Percentiles rank a stretch among this genome's conserved stretches.
These are phyloP conservation scores for Neuroscelio doddi DNA, from an alignment of 2,888 invertebrate species.

Conservation along the genomic window DNA sequence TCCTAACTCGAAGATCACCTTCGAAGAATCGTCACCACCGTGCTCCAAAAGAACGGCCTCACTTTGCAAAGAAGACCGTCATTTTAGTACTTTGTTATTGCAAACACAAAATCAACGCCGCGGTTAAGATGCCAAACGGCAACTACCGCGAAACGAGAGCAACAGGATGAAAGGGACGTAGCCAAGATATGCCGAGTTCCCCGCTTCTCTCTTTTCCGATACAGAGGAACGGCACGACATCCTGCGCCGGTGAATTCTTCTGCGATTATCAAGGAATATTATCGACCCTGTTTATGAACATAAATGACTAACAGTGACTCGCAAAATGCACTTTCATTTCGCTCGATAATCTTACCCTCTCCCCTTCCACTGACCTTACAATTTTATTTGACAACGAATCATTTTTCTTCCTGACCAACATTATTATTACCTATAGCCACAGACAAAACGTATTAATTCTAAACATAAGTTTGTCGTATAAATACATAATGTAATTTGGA, in stretches of 20 bases:
- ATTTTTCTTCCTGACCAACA: too few relatives aligned
- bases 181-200: constrained; percentile 56
- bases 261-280: constrained; percentile 18
- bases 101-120: constrained; percentile 1
- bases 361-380: too few relatives aligned
- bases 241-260: constrained; percentile 14
- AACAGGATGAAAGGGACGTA: constrained; percentile 60
- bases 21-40: too few relatives aligned
- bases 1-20: too few relatives aligned
- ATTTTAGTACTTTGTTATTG: too few relatives aligned
- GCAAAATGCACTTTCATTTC: constrained; percentile 11
- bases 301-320: constrained; percentile 14
- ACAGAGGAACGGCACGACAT: constrained; percentile 13
- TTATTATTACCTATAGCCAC: too few relatives aligned
- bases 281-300: constrained; percentile 13
- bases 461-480: too few relatives aligned
- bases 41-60: background rate
- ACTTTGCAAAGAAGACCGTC: too few relatives aligned
- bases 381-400: background rate
- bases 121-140: constrained; percentile 21
- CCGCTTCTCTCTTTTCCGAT: constrained; percentile 39
- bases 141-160: constrained; percentile 46
- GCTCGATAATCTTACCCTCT: too few relatives aligned
- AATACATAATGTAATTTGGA: too few relatives aligned
- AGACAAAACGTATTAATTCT: too few relatives aligned